Conservation (phyloP, 2,113 vertebrate genomes). For the Ammodytes marinus region DNA sequence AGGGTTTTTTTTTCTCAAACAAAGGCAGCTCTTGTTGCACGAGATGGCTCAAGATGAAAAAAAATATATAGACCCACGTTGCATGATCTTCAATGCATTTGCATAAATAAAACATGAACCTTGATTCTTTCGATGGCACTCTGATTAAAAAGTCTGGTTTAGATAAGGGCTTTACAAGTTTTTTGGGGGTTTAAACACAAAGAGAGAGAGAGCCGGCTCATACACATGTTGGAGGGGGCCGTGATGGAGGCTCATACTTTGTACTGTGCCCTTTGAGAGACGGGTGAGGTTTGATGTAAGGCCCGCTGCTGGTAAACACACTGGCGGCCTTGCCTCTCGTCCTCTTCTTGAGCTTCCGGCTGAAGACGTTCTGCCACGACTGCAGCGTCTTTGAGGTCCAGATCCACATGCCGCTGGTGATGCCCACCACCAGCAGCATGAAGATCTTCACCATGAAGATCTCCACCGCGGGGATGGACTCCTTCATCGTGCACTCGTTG, state of each 20-base stretch:
- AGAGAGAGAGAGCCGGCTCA: conserved; percentile 76
- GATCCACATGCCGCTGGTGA: conserved; percentile 98
- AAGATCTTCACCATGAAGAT: conserved; percentile 98
- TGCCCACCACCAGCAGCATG: conserved; percentile 97
- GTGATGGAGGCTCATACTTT: conserved; percentile 88
- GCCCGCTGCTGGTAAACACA: conserved; percentile 88
- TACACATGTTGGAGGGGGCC: conserved; percentile 92
- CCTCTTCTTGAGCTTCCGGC: conserved; percentile 90
- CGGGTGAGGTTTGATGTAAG: conserved; percentile 93
- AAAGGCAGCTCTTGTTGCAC: conserved; percentile 71
- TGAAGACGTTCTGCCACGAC: conserved; percentile 96
- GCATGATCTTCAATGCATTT: conserved; percentile 69
- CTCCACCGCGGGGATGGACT: conserved; percentile 94
- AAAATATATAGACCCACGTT: conserved; percentile 26
- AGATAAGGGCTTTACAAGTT: conserved; percentile 66
- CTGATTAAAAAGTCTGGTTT: conserved; percentile 61
- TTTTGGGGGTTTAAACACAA: conserved; percentile 36
- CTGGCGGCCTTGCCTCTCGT: conserved; percentile 92
- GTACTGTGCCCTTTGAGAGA: conserved; percentile 89
- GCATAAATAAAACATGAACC: conserved; percentile 80
- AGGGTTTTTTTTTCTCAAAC: conserved; percentile 55
- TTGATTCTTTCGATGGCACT: conserved; percentile 58
- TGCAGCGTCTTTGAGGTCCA: conserved; percentile 99
- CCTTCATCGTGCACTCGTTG: conserved; percentile 92
- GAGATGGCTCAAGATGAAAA: conserved; percentile 63